Evolutionary conservation across 2,888 invertebrate genomes (phyloP).

Genomic region (Mesodorylaimus sp.): DNA sequence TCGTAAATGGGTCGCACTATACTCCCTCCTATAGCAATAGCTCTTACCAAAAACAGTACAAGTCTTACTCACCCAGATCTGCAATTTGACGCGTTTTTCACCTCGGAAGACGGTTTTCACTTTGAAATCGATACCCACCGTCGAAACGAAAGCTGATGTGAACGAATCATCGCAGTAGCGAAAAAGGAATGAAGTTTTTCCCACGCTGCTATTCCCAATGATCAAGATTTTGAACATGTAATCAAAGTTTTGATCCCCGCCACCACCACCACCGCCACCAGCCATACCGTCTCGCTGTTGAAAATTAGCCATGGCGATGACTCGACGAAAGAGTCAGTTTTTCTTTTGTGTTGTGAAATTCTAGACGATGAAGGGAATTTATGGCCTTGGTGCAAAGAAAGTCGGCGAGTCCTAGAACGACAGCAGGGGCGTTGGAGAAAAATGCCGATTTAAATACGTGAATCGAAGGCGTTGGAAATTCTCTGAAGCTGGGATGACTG

Average conservation of each 20-base stretch:
- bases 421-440: too few species aligned
- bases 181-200: slow-evolving; percentile 96
- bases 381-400: too few species aligned
- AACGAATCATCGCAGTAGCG: slow-evolving; percentile 98
- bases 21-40: too few species aligned
- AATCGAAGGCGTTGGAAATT: too few species aligned
- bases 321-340: too few species aligned
- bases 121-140: slow-evolving; percentile 99
- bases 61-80: slow-evolving; percentile 87
- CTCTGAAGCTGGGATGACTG: too few species aligned
- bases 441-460: too few species aligned
- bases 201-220: slow-evolving; percentile 86
- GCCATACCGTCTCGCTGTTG: slow-evolving; percentile 11
- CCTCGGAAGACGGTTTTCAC: slow-evolving; percentile 99
- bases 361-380: too few species aligned
- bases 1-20: too few species aligned
- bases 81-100: slow-evolving; percentile 96
- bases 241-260: slow-evolving; percentile 92
- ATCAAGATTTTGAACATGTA: slow-evolving; percentile 86
- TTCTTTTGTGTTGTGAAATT: too few species aligned
- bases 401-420: too few species aligned
- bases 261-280: slow-evolving; percentile 29
- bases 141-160: slow-evolving; percentile 97
- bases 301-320: slow-evolving; percentile 2
- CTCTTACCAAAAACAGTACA: background rate